A percentile compares a stretch with the other conserved stretches of the same genome.
These are phyloP conservation scores for Melanargia galathea DNA, from an alignment of 2,888 invertebrate species.

Conservation along the genomic window DNA sequence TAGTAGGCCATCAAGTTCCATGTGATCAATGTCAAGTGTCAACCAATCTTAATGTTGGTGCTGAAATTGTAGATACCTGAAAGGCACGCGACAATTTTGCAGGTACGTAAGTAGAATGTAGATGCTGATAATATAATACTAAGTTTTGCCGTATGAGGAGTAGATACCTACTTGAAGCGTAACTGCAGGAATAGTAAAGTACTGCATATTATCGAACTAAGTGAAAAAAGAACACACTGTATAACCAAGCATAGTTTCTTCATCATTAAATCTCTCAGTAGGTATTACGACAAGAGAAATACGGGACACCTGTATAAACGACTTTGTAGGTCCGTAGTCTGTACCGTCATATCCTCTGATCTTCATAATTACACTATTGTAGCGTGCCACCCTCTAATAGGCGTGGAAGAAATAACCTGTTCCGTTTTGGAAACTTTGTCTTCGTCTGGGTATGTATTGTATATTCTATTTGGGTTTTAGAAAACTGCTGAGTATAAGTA, in stretches of 20 bases:
- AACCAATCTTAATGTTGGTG: background rate
- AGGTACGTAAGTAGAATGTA: background rate
- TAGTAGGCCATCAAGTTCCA: no score
- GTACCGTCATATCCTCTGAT: constrained; percentile 45
- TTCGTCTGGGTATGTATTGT: background rate
- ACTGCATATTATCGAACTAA: background rate
- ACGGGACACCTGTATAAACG: constrained; percentile 44
- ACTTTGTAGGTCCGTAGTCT: constrained; percentile 43
- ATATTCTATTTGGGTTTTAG: background rate
- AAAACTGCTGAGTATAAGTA: background rate
- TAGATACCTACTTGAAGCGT: no score
- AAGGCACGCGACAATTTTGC: background rate
- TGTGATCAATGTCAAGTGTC: background rate
- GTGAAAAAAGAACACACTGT: constrained; percentile 9
- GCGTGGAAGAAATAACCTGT: constrained; percentile 37
- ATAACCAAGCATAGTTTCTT: background rate
- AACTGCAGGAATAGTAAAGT: background rate
- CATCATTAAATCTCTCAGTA: constrained; percentile 6
- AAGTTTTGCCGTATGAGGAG: no score
- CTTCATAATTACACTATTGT: constrained; percentile 61
- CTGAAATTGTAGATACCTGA: background rate
- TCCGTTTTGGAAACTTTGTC: constrained; percentile 22
- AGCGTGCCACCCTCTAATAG: constrained; percentile 35
- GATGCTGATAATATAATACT: no score
- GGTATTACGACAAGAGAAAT: constrained; percentile 8